phyloP scores from a whole-genome alignment of 53 echinoderm and acorn worm genomes.

The Antedon mediterranea region DNA sequence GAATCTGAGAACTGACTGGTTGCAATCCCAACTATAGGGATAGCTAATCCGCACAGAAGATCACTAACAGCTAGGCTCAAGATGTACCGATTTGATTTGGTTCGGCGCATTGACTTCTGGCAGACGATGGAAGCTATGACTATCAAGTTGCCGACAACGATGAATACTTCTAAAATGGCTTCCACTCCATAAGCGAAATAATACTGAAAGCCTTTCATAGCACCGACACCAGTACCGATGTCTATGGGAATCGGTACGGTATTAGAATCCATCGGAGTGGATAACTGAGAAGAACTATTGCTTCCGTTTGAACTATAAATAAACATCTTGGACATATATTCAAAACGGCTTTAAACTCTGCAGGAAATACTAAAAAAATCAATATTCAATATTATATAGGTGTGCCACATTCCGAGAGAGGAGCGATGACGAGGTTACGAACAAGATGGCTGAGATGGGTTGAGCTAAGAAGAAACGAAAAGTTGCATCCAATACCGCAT shows the following conservation, averaged over 20 bases:
- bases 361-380: no score
- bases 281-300: no score
- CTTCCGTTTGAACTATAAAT: no score
- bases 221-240: conserved; percentile 19
- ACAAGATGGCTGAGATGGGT: no score
- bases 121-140: conserved; percentile 8
- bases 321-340: no score
- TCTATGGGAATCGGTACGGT: conserved; percentile 11
- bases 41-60: conserved; percentile 8
- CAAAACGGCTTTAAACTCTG: no score
- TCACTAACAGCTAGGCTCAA: conserved; percentile 21
- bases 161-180: conserved; percentile 12
- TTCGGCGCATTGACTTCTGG: neutral
- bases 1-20: conserved; percentile 15
- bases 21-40: conserved; percentile 11
- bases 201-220: conserved; percentile 15
- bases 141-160: conserved; percentile 10
- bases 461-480: no score
- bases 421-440: no score
- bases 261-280: no score
- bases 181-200: conserved; percentile 4
- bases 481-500: no score
- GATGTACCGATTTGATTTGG: conserved; percentile 20
- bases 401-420: no score
- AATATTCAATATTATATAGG: no score